These are phyloP conservation scores for Laticauda laticaudata DNA, from an alignment of 2,113 vertebrate genomes.

Conservation along the genomic window DNA sequence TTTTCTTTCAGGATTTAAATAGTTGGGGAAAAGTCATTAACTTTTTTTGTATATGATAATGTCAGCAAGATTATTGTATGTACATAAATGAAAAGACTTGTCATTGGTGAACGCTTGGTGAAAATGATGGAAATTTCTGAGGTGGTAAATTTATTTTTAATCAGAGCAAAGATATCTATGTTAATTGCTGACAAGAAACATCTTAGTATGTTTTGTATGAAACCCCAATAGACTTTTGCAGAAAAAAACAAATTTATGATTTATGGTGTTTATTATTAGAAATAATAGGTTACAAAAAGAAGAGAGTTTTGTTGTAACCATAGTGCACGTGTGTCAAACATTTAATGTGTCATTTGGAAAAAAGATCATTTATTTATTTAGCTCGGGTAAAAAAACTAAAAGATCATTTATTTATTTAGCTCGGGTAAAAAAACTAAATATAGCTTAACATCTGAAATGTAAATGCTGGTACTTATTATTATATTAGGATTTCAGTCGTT, in stretches of 20 bases:
- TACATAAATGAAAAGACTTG: neutral
- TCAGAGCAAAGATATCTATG: neutral
- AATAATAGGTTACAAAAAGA: neutral
- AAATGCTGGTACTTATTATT: conserved; percentile 67
- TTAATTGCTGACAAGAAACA: neutral
- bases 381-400: conserved; percentile 41
- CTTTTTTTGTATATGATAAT: neutral
- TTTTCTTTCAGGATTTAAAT: neutral
- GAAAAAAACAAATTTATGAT: neutral
- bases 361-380: conserved; percentile 36
- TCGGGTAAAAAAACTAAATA: conserved; percentile 48
- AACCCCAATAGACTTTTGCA: neutral
- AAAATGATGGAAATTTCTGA: neutral
- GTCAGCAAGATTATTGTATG: neutral
- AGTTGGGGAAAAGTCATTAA: neutral
- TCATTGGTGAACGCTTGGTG: neutral
- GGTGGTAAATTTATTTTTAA: neutral
- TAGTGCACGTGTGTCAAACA: neutral
- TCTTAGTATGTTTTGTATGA: neutral
- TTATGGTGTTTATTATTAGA: neutral
- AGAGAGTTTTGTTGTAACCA: neutral
- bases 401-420: conserved; percentile 50
- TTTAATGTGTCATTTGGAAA: conserved; percentile 24
- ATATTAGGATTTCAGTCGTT: conserved; percentile 73
- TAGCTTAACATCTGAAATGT: conserved; percentile 74